Percentiles rank a stretch among this genome's conserved stretches.
These are phyloP conservation scores for Carlito syrichta DNA, from an alignment of 2,113 vertebrate species.

Conservation along the genomic window DNA sequence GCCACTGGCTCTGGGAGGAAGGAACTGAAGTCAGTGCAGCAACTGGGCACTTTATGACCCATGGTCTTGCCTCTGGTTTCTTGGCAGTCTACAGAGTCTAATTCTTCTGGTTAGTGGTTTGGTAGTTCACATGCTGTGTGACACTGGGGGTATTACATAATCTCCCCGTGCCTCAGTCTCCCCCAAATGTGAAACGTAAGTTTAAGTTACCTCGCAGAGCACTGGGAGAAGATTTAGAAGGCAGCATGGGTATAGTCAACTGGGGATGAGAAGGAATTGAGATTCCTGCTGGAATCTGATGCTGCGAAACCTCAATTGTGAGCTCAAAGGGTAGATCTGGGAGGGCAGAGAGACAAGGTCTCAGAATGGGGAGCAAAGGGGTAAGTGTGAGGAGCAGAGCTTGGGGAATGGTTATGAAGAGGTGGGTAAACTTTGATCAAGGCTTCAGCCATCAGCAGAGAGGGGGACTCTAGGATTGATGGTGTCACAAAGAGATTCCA, in stretches of 20 bases:
- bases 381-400: neutral
- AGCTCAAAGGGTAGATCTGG: neutral
- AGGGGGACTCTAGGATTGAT: neutral
- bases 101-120: neutral
- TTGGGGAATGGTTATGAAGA: neutral
- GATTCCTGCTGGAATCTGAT: neutral
- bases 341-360: neutral
- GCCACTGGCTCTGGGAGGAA: neutral
- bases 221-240: neutral
- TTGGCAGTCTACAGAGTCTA: neutral
- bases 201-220: neutral
- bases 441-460: neutral
- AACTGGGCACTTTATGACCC: neutral
- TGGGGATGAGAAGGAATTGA: neutral
- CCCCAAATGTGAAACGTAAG: neutral
- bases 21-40: too few relatives aligned
- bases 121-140: neutral
- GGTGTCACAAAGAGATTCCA: neutral
- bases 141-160: neutral
- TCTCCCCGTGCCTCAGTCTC: neutral
- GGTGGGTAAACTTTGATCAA: neutral
- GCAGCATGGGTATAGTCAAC: fast-evolving
- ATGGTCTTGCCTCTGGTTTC: neutral
- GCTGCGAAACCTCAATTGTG: neutral
- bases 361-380: neutral